Evolutionary conservation across 2,888 invertebrate species (phyloP).

Genomic region (Chymomyza procnemis): DNA sequence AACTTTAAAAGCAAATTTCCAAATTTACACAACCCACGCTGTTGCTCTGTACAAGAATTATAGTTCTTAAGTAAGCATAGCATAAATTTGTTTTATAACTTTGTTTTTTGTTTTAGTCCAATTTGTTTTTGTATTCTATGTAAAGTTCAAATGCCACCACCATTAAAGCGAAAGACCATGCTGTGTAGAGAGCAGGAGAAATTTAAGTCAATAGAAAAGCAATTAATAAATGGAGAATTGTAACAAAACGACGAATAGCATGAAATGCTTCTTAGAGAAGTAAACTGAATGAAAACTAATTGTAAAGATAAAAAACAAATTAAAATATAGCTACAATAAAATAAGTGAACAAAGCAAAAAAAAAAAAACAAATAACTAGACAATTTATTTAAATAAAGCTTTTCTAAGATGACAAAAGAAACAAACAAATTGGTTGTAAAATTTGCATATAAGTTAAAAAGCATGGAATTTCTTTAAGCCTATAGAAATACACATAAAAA

Average conservation of each 20-base stretch:
- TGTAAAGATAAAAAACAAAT: conserved; percentile 49
- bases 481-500: background rate
- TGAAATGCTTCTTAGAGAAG: conserved; percentile 63
- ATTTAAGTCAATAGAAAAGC: conserved; percentile 40
- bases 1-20: background rate
- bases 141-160: too few species aligned
- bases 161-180: background rate
- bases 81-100: conserved; percentile 56
- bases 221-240: conserved; percentile 61
- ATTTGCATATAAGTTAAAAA: conserved; percentile 19
- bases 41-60: conserved; percentile 15
- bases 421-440: conserved; percentile 63
- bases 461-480: background rate
- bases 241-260: conserved; percentile 68
- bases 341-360: conserved; percentile 47
- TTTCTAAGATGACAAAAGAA: conserved; percentile 26
- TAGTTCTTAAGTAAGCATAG: conserved; percentile 53
- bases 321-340: conserved; percentile 48
- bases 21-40: conserved; percentile 14
- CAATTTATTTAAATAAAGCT: conserved; percentile 49
- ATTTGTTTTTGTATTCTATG: conserved; percentile 55
- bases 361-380: conserved; percentile 44
- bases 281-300: conserved; percentile 45
- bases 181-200: background rate
- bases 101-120: conserved; percentile 65